These are phyloP conservation scores for Margaritifera margaritifera DNA, from an alignment of 2,888 invertebrate species.

Conservation along the genomic window DNA sequence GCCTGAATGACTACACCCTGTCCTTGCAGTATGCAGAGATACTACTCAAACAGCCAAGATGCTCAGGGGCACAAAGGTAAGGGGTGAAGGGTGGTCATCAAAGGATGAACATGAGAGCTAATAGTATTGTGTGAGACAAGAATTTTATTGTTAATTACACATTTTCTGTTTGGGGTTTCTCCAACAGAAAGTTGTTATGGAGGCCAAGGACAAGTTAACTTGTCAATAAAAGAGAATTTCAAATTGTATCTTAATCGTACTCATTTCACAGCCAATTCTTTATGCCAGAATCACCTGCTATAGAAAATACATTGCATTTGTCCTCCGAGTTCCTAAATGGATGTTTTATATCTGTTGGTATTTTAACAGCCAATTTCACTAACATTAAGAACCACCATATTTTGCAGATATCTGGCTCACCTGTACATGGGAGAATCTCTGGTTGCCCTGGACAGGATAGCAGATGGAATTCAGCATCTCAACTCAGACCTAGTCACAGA, in stretches of 20 bases:
- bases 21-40: slow-evolving; percentile 86
- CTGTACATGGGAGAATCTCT: slow-evolving; percentile 92
- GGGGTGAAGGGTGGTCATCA: slow-evolving; percentile 24
- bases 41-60: slow-evolving; percentile 82
- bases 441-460: slow-evolving; percentile 83
- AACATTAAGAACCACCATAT: background rate
- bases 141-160: background rate
- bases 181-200: too few relatives aligned
- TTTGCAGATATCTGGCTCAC: slow-evolving; percentile 80
- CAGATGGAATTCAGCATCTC: slow-evolving; percentile 88
- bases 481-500: slow-evolving; percentile 75
- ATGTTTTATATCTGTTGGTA: background rate
- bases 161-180: background rate
- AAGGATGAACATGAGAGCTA: background rate
- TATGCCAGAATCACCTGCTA: too few relatives aligned
- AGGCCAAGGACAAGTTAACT: too few relatives aligned
- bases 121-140: background rate
- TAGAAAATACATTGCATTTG: too few relatives aligned
- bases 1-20: slow-evolving; percentile 87
- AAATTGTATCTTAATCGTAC: too few relatives aligned
- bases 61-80: slow-evolving; percentile 83
- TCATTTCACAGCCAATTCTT: too few relatives aligned
- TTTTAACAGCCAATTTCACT: background rate
- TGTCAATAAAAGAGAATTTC: too few relatives aligned
- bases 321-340: too few relatives aligned